Evolutionary conservation across 2,888 invertebrate species (phyloP), one percentile per base, ranked within the genome.

Genomic region (Willowsia nigromaculata): DNA sequence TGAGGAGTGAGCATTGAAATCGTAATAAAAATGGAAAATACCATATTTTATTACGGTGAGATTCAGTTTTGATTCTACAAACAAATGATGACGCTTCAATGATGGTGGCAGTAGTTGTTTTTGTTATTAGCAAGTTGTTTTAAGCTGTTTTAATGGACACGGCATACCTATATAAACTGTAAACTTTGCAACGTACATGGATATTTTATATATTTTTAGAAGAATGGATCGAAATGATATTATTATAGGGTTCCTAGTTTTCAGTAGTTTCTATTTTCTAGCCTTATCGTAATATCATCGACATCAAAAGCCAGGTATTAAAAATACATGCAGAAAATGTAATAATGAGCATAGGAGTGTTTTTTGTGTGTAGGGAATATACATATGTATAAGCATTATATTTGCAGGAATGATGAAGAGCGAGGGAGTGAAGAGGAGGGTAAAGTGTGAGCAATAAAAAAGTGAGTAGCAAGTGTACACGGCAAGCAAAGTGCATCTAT

Each of bases 401-500:
- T 56, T 27, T 25, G 59, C 59, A 59, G 7, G 37, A 59, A 5
- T 25, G 59, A 7, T 27, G 59, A n/a, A 59, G 25, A 0, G 25
- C 6, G 59, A 59, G 59, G 27, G 27, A 59, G 27, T 27, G 59
- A 22, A 59, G 59, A 27, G 59, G 59, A 27, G 59, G 59, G 59
- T 59, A 59, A 59, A 59, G 25, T 25, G 27, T 59, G 59, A 59
- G 59, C 27, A 59, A 59, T 59, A 59, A 59, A 59, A 50, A 59
- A 27, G 59, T 25, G 27, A 40, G 76, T 50, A 76, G 50, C 76
- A 47, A 76, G 53, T 53, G 76, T 76, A 18, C 50, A 50, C 18
- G 50, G 37, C 15, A 53, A n/a, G 76, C 53, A 76, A 76, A 30
- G 76, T 76, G 76, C 76, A 50, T 76, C 76, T 50, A 76, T 76